A percentile compares a stretch with the other conserved stretches of the same genome.
Conservation (phyloP, 2,888 invertebrate species). For the Latrodectus elegans region DNA sequence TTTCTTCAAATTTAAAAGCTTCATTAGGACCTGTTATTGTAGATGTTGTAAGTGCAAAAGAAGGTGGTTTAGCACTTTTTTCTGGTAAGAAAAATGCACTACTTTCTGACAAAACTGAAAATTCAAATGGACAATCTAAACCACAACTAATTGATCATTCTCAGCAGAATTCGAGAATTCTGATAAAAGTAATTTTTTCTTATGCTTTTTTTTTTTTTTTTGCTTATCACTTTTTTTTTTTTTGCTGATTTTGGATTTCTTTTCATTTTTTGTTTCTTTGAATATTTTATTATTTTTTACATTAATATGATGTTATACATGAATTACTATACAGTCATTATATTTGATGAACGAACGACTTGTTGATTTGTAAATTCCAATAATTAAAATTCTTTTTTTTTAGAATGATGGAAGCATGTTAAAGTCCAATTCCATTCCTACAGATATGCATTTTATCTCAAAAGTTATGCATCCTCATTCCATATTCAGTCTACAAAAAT, state of each 20-base stretch:
- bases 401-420: no score
- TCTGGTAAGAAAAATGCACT: background rate
- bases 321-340: no score
- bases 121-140: no score
- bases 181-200: background rate
- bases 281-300: background rate
- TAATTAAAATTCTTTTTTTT: no score
- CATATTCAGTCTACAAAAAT: conserved; percentile 39
- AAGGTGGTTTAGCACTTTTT: conserved; percentile 24
- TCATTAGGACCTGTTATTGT: conserved; percentile 37
- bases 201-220: background rate
- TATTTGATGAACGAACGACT: no score
- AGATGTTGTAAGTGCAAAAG: conserved; percentile 35
- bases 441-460: background rate
- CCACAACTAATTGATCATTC: background rate
- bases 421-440: background rate
- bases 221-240: background rate
- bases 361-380: no score
- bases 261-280: no score
- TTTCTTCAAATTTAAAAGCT: no score
- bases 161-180: background rate
- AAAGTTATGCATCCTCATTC: conserved; percentile 6
- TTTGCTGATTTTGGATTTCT: background rate
- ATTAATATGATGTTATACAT: no score
- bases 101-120: background rate